A percentile compares a stretch with the other conserved stretches of the same genome.
Evolutionary conservation across 2,888 invertebrate species (phyloP).

Genomic region (Drosophila infuscata): DNA sequence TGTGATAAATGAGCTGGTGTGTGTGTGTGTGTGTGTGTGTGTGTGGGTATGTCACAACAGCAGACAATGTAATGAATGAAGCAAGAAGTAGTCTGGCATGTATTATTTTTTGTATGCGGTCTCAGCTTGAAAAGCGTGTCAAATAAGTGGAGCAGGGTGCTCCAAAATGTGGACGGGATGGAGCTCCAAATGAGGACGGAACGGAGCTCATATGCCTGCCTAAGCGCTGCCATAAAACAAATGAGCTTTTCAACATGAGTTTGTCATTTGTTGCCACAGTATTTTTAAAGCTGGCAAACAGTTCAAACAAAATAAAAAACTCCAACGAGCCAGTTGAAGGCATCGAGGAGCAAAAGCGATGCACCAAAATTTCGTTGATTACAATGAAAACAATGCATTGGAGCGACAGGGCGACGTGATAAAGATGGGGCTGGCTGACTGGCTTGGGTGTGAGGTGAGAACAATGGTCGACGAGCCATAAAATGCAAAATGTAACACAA

Average conservation of each 20-base stretch:
- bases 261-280: conserved; percentile 67
- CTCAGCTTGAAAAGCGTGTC: conserved; percentile 72
- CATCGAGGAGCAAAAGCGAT: conserved; percentile 33
- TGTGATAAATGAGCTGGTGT: conserved; percentile 16
- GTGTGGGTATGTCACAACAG: conserved; percentile 31
- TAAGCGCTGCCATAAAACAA: conserved; percentile 73
- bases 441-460: conserved; percentile 14
- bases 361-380: conserved; percentile 67
- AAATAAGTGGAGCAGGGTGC: conserved; percentile 68
- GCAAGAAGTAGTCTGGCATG: conserved; percentile 50
- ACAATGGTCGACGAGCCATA: conserved; percentile 59
- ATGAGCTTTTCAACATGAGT: conserved; percentile 76
- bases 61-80: conserved; percentile 72
- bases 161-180: conserved; percentile 28
- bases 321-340: background rate
- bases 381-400: conserved; percentile 41
- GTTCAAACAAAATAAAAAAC: conserved; percentile 12
- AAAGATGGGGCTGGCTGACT: conserved; percentile 13
- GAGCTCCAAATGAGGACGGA: conserved; percentile 3
- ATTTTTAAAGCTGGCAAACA: conserved; percentile 47
- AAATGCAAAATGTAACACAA: conserved; percentile 77
- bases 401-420: conserved; percentile 21
- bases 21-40: conserved; percentile 9
- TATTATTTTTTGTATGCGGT: conserved; percentile 23
- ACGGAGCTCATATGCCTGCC: conserved; percentile 61